Percentiles rank a stretch among this genome's conserved stretches.
Conservation (phyloP, 2,888 invertebrate species). For the Drosophila mayaguana region DNA sequence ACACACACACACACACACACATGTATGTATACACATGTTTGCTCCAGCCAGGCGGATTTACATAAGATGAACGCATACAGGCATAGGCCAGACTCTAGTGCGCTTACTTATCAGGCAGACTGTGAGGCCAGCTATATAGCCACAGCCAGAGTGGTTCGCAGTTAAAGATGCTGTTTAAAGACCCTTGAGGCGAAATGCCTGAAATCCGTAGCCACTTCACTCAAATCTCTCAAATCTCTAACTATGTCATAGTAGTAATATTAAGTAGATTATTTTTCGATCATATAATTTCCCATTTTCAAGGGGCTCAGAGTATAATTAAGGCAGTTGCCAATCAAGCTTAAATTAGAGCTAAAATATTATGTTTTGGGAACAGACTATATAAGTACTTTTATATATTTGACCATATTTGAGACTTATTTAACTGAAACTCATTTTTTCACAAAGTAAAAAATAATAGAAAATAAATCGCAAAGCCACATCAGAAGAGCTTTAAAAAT, state of each 20-base stretch:
- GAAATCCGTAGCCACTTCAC: background rate
- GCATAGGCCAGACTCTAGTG: background rate
- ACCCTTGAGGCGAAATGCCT: background rate
- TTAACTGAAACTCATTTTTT: too few relatives aligned
- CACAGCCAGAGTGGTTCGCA: conserved; percentile 17
- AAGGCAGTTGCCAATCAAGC: too few relatives aligned
- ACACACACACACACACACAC: background rate
- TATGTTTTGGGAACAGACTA: too few relatives aligned
- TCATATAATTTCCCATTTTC: too few relatives aligned
- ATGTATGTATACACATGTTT: too few relatives aligned
- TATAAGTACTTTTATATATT: too few relatives aligned
- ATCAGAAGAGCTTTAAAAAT: too few relatives aligned
- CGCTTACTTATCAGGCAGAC: conserved; percentile 38
- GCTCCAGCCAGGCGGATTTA: conserved; percentile 28
- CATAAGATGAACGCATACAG: conserved; percentile 22
- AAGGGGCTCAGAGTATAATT: too few relatives aligned
- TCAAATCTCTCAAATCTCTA: conserved; percentile 2
- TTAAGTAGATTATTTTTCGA: background rate
- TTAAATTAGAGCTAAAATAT: too few relatives aligned
- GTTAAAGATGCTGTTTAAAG: background rate
- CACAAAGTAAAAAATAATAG: too few relatives aligned
- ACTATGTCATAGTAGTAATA: conserved; percentile 1
- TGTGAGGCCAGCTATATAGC: conserved; percentile 27
- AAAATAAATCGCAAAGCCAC: too few relatives aligned
- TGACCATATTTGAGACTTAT: too few relatives aligned